Conservation (phyloP, 1,140 invertebrate species). For the Ostrea denselamellosa region DNA sequence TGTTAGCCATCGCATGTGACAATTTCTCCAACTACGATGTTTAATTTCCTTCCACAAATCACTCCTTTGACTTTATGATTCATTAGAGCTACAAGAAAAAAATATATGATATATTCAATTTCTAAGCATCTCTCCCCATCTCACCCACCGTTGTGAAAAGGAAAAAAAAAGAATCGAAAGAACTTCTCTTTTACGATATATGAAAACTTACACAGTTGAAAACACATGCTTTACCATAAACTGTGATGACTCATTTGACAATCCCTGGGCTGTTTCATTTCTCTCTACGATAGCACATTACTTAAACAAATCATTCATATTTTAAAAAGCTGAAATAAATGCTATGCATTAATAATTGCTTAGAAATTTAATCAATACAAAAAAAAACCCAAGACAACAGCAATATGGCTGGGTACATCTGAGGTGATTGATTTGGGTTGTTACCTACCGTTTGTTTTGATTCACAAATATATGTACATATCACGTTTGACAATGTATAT, state of each 20-base stretch:
- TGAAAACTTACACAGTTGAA: constrained; percentile 21
- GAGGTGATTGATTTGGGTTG: not conserved
- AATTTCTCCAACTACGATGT: not conserved
- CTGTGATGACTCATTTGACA: constrained; percentile 17
- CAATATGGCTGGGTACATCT: not conserved
- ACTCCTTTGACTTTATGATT: constrained; percentile 24
- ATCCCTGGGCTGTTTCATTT: not conserved
- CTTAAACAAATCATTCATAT: constrained; percentile 29
- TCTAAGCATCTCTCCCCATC: not conserved
- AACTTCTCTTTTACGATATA: not conserved
- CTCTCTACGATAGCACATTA: constrained; percentile 3
- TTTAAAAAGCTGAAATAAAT: constrained; percentile 35
- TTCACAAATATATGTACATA: not conserved
- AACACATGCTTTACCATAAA: not conserved
- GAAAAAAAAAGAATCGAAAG: too few species aligned
- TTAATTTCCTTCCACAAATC: not conserved
- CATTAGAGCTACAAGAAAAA: constrained; percentile 41
- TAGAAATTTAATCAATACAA: not conserved
- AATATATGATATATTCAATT: not conserved
- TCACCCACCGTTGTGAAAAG: not conserved
- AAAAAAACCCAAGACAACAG: not conserved
- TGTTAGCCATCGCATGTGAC: constrained; percentile 47
- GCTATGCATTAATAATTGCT: constrained; percentile 1
- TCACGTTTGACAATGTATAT: constrained; percentile 37
- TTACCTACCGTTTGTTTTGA: constrained; percentile 32